Conservation (phyloP, 2,888 invertebrate species). For the Lochmaea crataegi region DNA sequence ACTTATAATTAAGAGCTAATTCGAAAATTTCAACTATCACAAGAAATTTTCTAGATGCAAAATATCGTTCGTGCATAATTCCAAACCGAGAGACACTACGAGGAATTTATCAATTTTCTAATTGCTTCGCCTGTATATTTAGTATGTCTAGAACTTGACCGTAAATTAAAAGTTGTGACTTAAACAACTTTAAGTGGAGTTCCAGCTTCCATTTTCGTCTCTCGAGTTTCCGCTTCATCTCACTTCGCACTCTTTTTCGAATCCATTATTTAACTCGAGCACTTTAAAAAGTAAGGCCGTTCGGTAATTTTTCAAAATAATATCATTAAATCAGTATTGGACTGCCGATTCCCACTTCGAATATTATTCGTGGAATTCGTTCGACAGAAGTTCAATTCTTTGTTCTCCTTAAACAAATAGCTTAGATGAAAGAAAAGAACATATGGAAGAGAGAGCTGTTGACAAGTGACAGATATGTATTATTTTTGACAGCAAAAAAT, state of each 20-base stretch:
- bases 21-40: slow-evolving; percentile 40
- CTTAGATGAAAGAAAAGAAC: too few relatives aligned
- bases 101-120: slow-evolving; percentile 54
- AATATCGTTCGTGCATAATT: slow-evolving; percentile 41
- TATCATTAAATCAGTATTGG: slow-evolving; percentile 47
- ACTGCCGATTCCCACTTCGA: slow-evolving; percentile 29
- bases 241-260: slow-evolving; percentile 44
- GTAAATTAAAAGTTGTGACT: slow-evolving; percentile 58
- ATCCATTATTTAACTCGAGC: slow-evolving; percentile 44
- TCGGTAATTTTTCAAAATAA: slow-evolving; percentile 49
- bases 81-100: too few relatives aligned
- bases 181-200: slow-evolving; percentile 51
- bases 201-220: slow-evolving; percentile 46
- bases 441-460: too few relatives aligned
- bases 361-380: slow-evolving; percentile 24
- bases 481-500: too few relatives aligned
- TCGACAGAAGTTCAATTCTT: slow-evolving; percentile 15
- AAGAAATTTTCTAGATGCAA: slow-evolving; percentile 36
- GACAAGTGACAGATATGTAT: too few relatives aligned
- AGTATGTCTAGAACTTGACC: slow-evolving; percentile 55
- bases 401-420: slow-evolving; percentile 1
- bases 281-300: slow-evolving; percentile 44
- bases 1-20: slow-evolving; percentile 39
- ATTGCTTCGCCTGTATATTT: slow-evolving; percentile 53
- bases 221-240: slow-evolving; percentile 46